Percentiles rank a stretch among this genome's conserved stretches.
These are phyloP conservation scores for Myotis brandtii DNA, from an alignment of 2,113 vertebrate species.

Conservation along the genomic window DNA sequence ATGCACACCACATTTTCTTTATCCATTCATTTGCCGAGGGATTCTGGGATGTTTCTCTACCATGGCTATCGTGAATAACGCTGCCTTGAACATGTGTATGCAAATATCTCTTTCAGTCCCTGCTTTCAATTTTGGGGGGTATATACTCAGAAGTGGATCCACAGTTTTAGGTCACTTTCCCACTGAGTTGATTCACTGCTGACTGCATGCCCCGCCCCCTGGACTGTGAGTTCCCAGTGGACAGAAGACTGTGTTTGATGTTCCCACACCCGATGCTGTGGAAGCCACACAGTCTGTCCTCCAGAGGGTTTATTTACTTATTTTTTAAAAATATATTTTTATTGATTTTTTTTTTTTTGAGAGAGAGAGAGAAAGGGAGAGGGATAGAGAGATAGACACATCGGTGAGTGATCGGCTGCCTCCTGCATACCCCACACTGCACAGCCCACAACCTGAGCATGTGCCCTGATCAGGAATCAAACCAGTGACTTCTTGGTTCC, in stretches of 20 bases:
- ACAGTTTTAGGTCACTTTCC: neutral
- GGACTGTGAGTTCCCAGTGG: neutral
- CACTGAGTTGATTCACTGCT: too few relatives aligned
- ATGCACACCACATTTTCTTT: neutral
- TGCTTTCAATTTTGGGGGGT: neutral
- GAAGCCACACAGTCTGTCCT: neutral
- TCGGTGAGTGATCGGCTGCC: too few relatives aligned
- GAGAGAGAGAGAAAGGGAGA: too few relatives aligned
- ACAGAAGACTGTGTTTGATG: accelerated
- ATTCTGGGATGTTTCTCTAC: neutral
- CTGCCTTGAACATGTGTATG: accelerated
- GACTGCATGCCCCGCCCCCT: neutral
- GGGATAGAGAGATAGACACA: too few relatives aligned
- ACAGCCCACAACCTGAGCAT: too few relatives aligned
- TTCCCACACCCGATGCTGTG: accelerated
- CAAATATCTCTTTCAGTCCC: neutral
- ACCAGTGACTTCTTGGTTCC: too few relatives aligned
- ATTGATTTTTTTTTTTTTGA: too few relatives aligned
- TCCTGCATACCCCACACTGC: too few relatives aligned
- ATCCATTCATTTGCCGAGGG: accelerated
- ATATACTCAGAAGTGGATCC: neutral
- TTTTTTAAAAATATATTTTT: too few relatives aligned
- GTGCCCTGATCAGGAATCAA: too few relatives aligned
- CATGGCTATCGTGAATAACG: neutral
- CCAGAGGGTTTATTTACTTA: too few relatives aligned